A percentile compares a stretch with the other conserved stretches of the same genome.
Conservation (phyloP, 2,113 vertebrate genomes). For the Stegostoma tigrinum region DNA sequence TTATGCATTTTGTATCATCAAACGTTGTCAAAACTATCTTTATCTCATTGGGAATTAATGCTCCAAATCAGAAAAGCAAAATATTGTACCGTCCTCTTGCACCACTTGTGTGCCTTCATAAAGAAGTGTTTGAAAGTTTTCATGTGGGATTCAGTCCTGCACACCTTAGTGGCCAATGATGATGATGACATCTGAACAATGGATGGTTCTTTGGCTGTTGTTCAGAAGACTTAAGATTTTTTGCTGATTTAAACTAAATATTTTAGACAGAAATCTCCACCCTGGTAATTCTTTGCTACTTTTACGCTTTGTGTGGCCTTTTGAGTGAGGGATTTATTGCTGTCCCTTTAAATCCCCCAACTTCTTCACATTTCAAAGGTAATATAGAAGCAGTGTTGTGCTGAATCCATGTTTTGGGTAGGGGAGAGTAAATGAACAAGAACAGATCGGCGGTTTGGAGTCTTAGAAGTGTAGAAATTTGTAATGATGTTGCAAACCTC, state of each 20-base stretch:
- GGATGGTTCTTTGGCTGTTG: background rate
- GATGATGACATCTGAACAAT: background rate
- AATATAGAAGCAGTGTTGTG: background rate
- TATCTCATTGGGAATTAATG: background rate
- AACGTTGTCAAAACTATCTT: background rate
- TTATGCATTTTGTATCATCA: fast-evolving
- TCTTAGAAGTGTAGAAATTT: background rate
- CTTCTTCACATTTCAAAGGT: background rate
- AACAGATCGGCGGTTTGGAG: constrained; percentile 1
- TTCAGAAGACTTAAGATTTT: background rate
- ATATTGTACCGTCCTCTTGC: background rate
- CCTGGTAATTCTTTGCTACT: background rate
- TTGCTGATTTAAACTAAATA: background rate
- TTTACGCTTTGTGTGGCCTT: background rate
- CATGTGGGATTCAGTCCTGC: background rate
- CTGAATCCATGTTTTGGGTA: background rate
- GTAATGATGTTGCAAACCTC: background rate
- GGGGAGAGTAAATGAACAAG: background rate
- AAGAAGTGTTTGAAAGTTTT: background rate
- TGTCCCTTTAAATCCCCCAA: background rate
- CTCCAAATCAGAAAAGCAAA: background rate
- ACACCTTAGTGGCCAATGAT: background rate
- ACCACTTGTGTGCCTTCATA: no score
- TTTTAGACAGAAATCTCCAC: background rate
- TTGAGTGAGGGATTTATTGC: background rate